A percentile compares a stretch with the other conserved stretches of the same genome.
phyloP scores from a whole-genome alignment of 2,113 vertebrate genomes.

The Sapayoa aenigma region DNA sequence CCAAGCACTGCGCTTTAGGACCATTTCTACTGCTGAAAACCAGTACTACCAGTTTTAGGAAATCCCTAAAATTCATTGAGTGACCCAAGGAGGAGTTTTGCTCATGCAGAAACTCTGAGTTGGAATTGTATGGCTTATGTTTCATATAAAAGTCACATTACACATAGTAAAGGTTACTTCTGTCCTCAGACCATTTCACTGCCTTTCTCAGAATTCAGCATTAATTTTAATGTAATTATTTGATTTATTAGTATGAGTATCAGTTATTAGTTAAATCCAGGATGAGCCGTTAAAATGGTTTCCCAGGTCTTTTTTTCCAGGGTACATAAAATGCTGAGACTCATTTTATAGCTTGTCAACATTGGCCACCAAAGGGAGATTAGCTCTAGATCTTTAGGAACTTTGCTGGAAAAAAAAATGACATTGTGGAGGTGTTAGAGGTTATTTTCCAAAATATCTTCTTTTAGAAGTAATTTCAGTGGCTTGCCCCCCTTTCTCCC shows the following conservation, averaged over 20 bases:
- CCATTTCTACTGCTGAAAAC: background rate
- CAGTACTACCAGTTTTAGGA: background rate
- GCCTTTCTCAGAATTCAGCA: background rate
- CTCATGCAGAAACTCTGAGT: background rate
- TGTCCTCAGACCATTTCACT: background rate
- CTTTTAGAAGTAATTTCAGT: constrained; percentile 28
- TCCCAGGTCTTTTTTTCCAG: constrained; percentile 32
- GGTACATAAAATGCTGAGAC: constrained; percentile 4
- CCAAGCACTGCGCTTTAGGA: background rate
- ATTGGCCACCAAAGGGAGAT: constrained; percentile 38
- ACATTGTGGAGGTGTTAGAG: constrained; percentile 24
- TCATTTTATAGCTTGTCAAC: constrained; percentile 46
- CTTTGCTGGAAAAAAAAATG: constrained; percentile 31
- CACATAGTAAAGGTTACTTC: background rate
- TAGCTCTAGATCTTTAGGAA: constrained; percentile 34
- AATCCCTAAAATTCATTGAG: background rate
- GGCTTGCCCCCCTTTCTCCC: background rate
- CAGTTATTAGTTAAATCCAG: constrained; percentile 11
- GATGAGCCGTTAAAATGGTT: constrained; percentile 1
- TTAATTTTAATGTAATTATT: background rate
- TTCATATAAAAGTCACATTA: background rate
- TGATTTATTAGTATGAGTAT: background rate
- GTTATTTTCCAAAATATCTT: constrained; percentile 59
- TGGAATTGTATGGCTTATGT: background rate
- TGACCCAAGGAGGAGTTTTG: background rate